phyloP scores from a whole-genome alignment of 2,797 vertebrate genomes.

The Glyptemys insculpta region DNA sequence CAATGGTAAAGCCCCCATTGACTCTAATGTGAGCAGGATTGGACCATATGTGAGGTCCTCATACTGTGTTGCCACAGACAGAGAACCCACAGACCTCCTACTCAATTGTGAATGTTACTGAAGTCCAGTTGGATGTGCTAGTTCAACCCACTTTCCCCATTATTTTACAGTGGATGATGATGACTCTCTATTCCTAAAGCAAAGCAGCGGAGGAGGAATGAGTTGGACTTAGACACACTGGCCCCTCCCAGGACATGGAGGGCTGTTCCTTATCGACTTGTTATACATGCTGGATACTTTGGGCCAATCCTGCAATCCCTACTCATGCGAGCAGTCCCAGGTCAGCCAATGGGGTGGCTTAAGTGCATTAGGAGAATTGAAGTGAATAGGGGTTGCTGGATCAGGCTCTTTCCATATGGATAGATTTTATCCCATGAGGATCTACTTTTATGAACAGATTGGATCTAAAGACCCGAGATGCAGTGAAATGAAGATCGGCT shows the following conservation, averaged over 20 bases:
- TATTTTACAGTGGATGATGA: conserved; percentile 76
- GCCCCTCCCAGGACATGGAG: neutral
- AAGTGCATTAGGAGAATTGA: neutral
- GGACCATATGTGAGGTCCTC: neutral
- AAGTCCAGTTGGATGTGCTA: neutral
- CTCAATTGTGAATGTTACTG: neutral
- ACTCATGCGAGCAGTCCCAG: neutral
- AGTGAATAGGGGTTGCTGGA: neutral
- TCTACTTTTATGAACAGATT: neutral
- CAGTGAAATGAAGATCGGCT: neutral
- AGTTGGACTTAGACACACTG: neutral
- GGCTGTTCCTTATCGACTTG: neutral
- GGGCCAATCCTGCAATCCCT: neutral
- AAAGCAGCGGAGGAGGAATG: neutral
- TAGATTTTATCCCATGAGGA: neutral
- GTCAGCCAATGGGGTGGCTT: neutral
- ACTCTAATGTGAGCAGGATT: neutral
- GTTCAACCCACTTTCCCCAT: neutral
- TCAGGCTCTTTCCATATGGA: neutral
- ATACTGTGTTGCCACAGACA: neutral
- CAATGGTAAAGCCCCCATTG: neutral
- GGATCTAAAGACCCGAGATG: neutral
- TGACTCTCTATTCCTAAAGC: conserved; percentile 74
- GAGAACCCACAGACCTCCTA: neutral
- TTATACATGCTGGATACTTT: neutral